Evolutionary conservation across 37 sponge, comb jelly and placozoan genomes (phyloP), one percentile per base, ranked within the genome.

Genomic region (Diacarnus erythraeanus): DNA sequence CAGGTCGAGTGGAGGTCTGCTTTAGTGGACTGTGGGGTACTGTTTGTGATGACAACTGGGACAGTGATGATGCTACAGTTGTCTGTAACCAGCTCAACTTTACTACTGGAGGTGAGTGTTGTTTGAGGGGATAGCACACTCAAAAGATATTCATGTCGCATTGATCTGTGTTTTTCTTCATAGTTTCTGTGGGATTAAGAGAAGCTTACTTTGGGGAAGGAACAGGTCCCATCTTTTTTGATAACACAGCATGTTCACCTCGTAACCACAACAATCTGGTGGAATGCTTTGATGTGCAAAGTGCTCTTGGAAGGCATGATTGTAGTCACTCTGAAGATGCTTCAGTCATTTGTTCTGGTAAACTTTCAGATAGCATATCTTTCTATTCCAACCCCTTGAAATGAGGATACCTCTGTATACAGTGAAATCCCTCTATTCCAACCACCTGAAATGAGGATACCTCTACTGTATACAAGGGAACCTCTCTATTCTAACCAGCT

Each of bases 21-120:
- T 74, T 76, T 47, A 72, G 73, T 29, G 74, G 64, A 3, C 59
- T 29, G 30, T 88, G 83, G 83, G 89, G 89, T 3, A 74, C 84
- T 27, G 79, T 88, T 3, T 88, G 89, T 88, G 89, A 88, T 47
- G 89, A 88, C 69, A 57, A 1, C 9, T 88, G 84, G 84, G 74
- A 61, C 43, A 58, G 20, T 12, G 41, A 59, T 30, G 79, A 71
- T 72, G 82, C 83, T 3, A 34, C 44, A 1, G 83, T 88, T 12
- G 89, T 83, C 3, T 88, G 89, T 69, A 77, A 42, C 22, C 84
- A 88, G 41, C 80, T 88, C 21, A 75, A 75, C 38, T 82, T 37
- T 47, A 38, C 42, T 4, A 15, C 51, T 2, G 31, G 60, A 38
- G 42, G 35, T 40, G 3, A 43, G 42, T 18, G 23, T 35, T 23